Evolutionary conservation across 2,797 vertebrate genomes (phyloP), one percentile per base, ranked within the genome.

Genomic region (Semaprochilodus insignis): DNA sequence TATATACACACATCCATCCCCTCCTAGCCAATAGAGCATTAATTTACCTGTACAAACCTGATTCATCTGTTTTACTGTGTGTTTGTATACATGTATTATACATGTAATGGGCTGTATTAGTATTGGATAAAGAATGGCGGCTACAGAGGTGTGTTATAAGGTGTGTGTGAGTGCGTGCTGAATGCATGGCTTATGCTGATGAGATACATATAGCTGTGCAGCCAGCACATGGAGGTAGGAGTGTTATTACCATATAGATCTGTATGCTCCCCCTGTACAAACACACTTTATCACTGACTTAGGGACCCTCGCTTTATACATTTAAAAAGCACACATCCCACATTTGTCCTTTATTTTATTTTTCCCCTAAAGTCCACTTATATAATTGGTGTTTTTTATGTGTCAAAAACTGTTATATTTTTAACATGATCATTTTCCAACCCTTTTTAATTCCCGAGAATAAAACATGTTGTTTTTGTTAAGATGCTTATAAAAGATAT

Each of bases 61-160:
- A 67, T 77, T 75, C 67, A 80, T 86, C 80, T 54, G 57, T 69
- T 80, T 78, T 74, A 74, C 51, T 69, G 66, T 78, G 73, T 73
- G 71, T 86, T 85, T 86, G 81, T 79, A n/a, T 81, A 83, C 87
- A 88, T 86, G 85, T 85, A 77, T 86, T 86, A 85, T 84, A 88
- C 85, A 86, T 88, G 77, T 74, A 84, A 79, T 81, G 14, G 19
- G 23, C 44, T 72, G n/a, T 74, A 72, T 76, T 77, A 60, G 14
- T 27, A 73, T 34, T 77, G 31, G 77, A 71, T 74, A 69, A 85
- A 44, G 34, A 76, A 83, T 62, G 31, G 21, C 13, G 25, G 60
- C 55, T 81, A 36, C 55, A 76, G 76, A 74, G 57, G 62, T 78
- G 73, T 78, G 73, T 79, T 78, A 52, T 31, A 25, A 85, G 71